Evolutionary conservation across 1,140 invertebrate genomes (phyloP), one percentile per base, ranked within the genome.

Genomic region (Aphaenogaster rudis): DNA sequence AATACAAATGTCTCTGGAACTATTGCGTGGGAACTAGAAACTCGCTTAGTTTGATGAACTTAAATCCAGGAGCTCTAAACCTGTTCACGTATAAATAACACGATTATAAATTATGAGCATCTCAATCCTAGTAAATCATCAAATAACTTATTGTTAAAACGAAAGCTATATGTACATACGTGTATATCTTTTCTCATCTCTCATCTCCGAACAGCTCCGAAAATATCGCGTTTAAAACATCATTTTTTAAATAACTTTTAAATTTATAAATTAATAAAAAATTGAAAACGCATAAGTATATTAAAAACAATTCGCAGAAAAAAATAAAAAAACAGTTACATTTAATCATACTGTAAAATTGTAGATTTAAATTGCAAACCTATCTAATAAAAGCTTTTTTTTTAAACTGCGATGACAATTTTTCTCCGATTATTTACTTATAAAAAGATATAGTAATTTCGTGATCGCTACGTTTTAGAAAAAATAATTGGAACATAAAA

Each of bases 1-100:
- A 71, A 42, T 71, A 66, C 77, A n/a, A 50, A 33, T 79, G 42
- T 66, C 28, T 79, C 28, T 50, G 42, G 15, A 21, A 81, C 7
- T 78, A 78, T 78, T 63, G 48, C 59, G 42, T 63, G 59, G 39
- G 50, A 81, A 39, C 36, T 71, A 48, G 64, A 48, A 50, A 66
- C 50, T 71, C 21, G 15, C 39, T 66, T 15, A 33, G 39, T 57
- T 57, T 57, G 45, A 1, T 33, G 9, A 57, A 81, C 28, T 52
- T 13, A 45, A 71, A 33, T 33, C 36, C 8, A 33, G 13, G 11
- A 36, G 21, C 39, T 57, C 15, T n/a, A n/a, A 67, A 54, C 5
- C 36, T 36, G 5, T 67, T 67, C 15, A 21, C n/a, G 11, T 80
- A 21, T 69, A 80, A 54, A 54, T 81, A 69, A 81, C 7, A 54